phyloP scores from a whole-genome alignment of 64 coral and sea anemone species.

The Pocillopora verrucosa region DNA sequence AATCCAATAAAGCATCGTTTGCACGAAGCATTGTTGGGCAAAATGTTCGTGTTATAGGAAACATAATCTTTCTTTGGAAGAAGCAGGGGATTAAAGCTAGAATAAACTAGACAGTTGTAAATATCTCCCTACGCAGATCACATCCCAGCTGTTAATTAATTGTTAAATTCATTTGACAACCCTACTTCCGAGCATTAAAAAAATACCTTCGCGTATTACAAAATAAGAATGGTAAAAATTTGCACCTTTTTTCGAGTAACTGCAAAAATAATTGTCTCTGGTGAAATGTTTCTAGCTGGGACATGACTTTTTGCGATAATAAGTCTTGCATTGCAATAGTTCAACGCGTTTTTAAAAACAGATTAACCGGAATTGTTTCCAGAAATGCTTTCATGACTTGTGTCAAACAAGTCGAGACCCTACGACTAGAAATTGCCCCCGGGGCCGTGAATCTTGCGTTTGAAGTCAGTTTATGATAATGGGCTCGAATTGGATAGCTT shows the following conservation, averaged over 20 bases:
- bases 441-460: neutral
- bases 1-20: neutral
- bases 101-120: too few species aligned
- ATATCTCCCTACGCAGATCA: too few species aligned
- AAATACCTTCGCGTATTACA: neutral
- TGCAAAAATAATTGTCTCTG: neutral
- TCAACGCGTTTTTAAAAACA: neutral
- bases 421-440: neutral
- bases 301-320: neutral
- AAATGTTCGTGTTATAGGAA: neutral
- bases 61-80: neutral
- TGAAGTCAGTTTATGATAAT: constrained; percentile 17
- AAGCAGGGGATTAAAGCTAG: too few species aligned
- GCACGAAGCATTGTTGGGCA: neutral
- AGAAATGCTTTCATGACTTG: neutral
- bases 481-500: neutral
- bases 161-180: neutral
- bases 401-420: neutral
- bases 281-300: neutral
- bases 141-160: neutral
- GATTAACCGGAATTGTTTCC: neutral
- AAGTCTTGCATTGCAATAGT: neutral
- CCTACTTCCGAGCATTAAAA: neutral
- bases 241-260: neutral
- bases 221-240: neutral